Evolutionary conservation across 30 jellyfish, hydroid and myxozoan genomes (phyloP), one percentile per base, ranked within the genome.

Genomic region (Aurelia coerulea): DNA sequence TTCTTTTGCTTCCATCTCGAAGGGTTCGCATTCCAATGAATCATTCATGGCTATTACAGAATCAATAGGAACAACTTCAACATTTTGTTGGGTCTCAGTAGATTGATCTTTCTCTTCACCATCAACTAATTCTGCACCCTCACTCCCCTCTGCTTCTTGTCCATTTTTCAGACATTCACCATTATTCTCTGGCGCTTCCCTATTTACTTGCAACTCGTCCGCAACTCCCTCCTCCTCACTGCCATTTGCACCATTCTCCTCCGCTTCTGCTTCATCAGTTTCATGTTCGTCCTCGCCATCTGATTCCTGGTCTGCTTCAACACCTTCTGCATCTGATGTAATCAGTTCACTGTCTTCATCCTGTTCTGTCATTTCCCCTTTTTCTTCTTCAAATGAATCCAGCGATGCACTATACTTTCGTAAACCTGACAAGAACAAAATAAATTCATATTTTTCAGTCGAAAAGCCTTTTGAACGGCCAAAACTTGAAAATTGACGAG

Each of bases 361-460:
- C 56, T 46, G 56, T 9, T 46, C 56, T 46, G 56, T 46, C 56
- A 46, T 46, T 6, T 46, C 56, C 8, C 74, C 80, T 62, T 52
- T 60, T 29, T 78, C 91, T 34, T 79, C 96, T 10, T 64, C 68
- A 63, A 76, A 86, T 1, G 90, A 34, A 10, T 78, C 39, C 79
- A 86, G 67, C 31, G 90, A 74, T 14, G 74, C 64, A 70, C 92
- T 59, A 46, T 46, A 46, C 8, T 46, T 46, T 46, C 56, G 56
- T 46, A 46, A 46, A 46, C 56, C 56, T 46, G 56, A 4, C 15
- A 46, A 0, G 12, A 46, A 46, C 56, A 46, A 39, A 23, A 39
- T 39, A 39, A 46, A 46, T 5, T 46, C 56, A 46, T 23, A 0
- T 9, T 46, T 46, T 46, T 46, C 56, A 46, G 12, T 46, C 8